Evolutionary conservation across 2,888 invertebrate genomes (phyloP).

Genomic region (Drosophila histrio): DNA sequence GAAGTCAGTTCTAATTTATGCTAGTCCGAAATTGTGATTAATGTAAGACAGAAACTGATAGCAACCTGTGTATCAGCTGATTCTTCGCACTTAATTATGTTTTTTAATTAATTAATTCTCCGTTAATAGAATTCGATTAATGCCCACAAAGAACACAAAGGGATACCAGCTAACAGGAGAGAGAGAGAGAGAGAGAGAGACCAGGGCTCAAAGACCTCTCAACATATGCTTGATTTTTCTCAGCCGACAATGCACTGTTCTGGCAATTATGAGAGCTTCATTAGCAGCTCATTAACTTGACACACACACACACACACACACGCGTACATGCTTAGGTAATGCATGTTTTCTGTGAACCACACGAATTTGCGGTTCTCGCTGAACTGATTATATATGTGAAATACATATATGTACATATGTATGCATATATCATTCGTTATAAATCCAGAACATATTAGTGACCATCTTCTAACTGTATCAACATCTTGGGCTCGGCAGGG

Average conservation of each 20-base stretch:
- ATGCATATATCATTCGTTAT: constrained; percentile 11
- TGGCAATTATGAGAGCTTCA: constrained; percentile 33
- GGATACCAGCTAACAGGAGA: neutral
- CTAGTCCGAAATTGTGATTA: neutral
- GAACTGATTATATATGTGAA: constrained; percentile 29
- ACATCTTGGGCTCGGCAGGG: neutral
- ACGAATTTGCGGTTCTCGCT: constrained; percentile 24
- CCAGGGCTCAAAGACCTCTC: neutral
- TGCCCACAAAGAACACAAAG: neutral
- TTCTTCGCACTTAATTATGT: neutral
- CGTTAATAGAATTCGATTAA: constrained; percentile 5
- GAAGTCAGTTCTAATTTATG: neutral
- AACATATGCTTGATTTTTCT: neutral
- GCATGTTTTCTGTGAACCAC: constrained; percentile 1
- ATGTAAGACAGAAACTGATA: neutral
- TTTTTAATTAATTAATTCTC: constrained; percentile 5
- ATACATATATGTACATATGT: no score
- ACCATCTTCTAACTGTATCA: neutral
- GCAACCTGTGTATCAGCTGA: neutral
- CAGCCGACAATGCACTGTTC: constrained; percentile 9
- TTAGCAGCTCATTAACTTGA: constrained; percentile 18
- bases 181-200: neutral
- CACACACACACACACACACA: neutral
- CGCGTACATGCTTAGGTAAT: neutral
- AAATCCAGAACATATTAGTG: neutral